Percentiles rank a stretch among this genome's conserved stretches.
These are phyloP conservation scores for Drosophila sechellia DNA, from an alignment of 1,140 invertebrate species.

Conservation along the genomic window DNA sequence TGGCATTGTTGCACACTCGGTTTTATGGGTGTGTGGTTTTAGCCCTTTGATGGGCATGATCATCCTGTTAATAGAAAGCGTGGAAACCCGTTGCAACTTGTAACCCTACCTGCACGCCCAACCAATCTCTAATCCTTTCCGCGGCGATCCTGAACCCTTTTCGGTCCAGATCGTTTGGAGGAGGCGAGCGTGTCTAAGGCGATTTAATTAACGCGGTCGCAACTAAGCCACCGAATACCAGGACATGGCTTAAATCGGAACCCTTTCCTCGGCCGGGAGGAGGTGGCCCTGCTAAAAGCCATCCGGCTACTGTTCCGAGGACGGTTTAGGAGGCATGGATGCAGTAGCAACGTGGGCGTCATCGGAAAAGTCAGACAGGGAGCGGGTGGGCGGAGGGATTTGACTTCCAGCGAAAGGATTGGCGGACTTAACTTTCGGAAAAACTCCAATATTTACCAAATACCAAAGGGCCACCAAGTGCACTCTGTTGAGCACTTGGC, in stretches of 20 bases:
- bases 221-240: constrained; percentile 56
- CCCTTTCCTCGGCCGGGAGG: constrained; percentile 60
- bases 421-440: constrained; percentile 52
- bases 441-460: constrained; percentile 79
- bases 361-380: constrained; percentile 7
- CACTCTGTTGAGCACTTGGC: constrained; percentile 17
- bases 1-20: constrained; percentile 75
- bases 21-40: constrained; percentile 84
- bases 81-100: constrained; percentile 33
- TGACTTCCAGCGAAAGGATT: constrained; percentile 70
- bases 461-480: constrained; percentile 26
- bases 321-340: constrained; percentile 17
- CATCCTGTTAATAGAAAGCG: constrained; percentile 83
- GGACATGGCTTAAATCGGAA: constrained; percentile 42
- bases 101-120: constrained; percentile 13
- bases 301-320: constrained; percentile 61
- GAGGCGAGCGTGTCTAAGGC: constrained; percentile 73
- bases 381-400: constrained; percentile 26
- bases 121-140: constrained; percentile 37
- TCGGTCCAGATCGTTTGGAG: constrained; percentile 24
- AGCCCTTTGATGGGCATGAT: constrained; percentile 84
- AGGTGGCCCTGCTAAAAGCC: constrained; percentile 62
- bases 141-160: constrained; percentile 52
- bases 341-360: constrained; percentile 28
- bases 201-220: constrained; percentile 83